phyloP scores from a whole-genome alignment of 2,888 invertebrate genomes.

The Eurois occulta region DNA sequence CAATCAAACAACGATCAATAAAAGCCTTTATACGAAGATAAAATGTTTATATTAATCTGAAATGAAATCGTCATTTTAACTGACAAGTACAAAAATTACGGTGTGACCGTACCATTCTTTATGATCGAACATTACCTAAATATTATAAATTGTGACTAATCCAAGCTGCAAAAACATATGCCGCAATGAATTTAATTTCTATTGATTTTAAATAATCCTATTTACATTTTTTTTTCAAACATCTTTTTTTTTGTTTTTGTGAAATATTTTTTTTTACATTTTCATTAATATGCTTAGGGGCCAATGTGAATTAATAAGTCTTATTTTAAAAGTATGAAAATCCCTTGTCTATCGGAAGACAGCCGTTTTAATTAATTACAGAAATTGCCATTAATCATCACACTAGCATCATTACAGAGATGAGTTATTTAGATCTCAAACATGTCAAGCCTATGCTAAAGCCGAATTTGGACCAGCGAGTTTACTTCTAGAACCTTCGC shows the following conservation, averaged over 20 bases:
- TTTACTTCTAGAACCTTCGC: slow-evolving; percentile 32
- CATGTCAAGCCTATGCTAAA: slow-evolving; percentile 40
- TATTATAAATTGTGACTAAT: slow-evolving; percentile 54
- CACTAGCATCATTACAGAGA: slow-evolving; percentile 43
- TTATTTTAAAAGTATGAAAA: slow-evolving; percentile 51
- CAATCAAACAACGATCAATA: slow-evolving; percentile 43
- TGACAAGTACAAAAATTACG: slow-evolving; percentile 38
- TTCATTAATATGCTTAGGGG: slow-evolving; percentile 35
- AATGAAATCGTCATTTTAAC: slow-evolving; percentile 46
- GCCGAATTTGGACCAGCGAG: slow-evolving; percentile 51
- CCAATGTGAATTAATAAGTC: slow-evolving; percentile 50
- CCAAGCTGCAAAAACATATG: slow-evolving; percentile 44
- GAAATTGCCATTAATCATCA: slow-evolving; percentile 47
- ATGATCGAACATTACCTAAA: slow-evolving; percentile 44
- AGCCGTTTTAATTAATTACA: slow-evolving; percentile 55
- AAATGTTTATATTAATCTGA: slow-evolving; percentile 55
- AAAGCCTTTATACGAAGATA: slow-evolving; percentile 48
- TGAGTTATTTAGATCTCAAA: slow-evolving; percentile 38
- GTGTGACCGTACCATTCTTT: slow-evolving; percentile 47
- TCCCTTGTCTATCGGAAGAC: slow-evolving; percentile 61
- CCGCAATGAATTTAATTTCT: slow-evolving; percentile 41
- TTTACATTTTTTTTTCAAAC: slow-evolving; percentile 59
- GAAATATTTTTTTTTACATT: slow-evolving; percentile 47
- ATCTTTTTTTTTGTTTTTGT: slow-evolving; percentile 52
- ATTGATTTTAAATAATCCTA: slow-evolving; percentile 62